Evolutionary conservation across 2,113 vertebrate species (phyloP), one percentile per base, ranked within the genome.

Genomic region (Antigone vipio): DNA sequence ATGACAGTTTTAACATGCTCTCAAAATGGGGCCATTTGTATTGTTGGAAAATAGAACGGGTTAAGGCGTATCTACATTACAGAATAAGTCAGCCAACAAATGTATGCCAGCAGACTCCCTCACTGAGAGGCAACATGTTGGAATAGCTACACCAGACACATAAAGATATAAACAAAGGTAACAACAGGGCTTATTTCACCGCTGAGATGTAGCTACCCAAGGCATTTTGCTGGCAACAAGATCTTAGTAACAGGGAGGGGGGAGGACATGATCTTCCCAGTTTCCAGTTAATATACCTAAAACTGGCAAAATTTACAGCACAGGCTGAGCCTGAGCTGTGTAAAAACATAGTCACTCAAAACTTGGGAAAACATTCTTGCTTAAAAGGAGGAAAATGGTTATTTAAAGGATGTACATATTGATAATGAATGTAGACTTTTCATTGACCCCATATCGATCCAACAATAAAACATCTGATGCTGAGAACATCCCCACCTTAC

Each of bases 81-180:
- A 85, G 69, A 77, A 19, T 6, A 75, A 78, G 18, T 9, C 9
- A 1, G 74, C 66, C 74, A 93, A 66, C 9, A 94, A 79, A 88
- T 45, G 78, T 58, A 32, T 27, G 62, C 55, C 87, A 94, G 55
- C 34, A 89, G 53, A 73, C 68, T 88, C 77, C 49, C 45, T 73
- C 0, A 0, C 14, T 53, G 72, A 86, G 42, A 62, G 6, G 29
- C 20, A 77, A 26, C 42, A 17, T 12, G 42, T 58, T 89, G 73
- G 27, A 92, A 75, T 3, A 64, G 69, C 84, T 87, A 45, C 44
- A 64, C 15, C 16, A 68, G 30, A 8, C 47, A 72, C 68, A 73
- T 26, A 88, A 82, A 92, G 59, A 58, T 38, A 45, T 10, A 89
- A 95, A 87, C 30, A 87, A 78, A 92, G 76, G 49, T 59, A 92